A percentile compares a stretch with the other conserved stretches of the same genome.
Evolutionary conservation across 2,888 invertebrate species (phyloP).

Genomic region (Anthophora plumipes): DNA sequence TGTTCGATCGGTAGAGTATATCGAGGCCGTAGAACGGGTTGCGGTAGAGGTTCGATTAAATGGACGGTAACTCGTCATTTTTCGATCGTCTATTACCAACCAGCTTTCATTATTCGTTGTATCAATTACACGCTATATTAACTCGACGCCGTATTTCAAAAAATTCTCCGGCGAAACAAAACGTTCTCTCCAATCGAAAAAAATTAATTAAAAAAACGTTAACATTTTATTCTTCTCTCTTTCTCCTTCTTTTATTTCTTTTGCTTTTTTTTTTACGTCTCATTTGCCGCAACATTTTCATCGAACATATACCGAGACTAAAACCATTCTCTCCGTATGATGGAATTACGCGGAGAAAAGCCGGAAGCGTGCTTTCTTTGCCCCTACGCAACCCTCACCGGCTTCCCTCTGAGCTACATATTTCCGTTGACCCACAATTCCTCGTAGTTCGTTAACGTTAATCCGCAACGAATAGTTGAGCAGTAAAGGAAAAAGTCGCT

Average conservation of each 20-base stretch:
- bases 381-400: neutral
- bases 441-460: neutral
- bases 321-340: neutral
- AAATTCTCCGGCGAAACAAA: neutral
- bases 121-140: conserved; percentile 48
- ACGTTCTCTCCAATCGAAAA: too few relatives aligned
- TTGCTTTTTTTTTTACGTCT: too few relatives aligned
- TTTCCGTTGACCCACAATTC: neutral
- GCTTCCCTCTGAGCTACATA: neutral
- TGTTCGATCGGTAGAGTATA: neutral
- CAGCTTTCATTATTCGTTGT: conserved; percentile 13
- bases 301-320: neutral
- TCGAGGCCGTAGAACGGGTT: conserved; percentile 1
- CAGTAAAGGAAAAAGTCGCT: too few relatives aligned
- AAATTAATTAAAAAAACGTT: conserved; percentile 22
- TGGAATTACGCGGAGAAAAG: neutral
- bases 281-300: conserved; percentile 4
- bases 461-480: neutral
- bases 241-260: too few relatives aligned
- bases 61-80: conserved; percentile 38
- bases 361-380: neutral
- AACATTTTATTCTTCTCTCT: neutral
- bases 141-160: conserved; percentile 14
- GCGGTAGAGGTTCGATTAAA: conserved; percentile 23
- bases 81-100: conserved; percentile 34